Conservation (phyloP, 2,888 invertebrate species). For the Campopleginae sp. region DNA sequence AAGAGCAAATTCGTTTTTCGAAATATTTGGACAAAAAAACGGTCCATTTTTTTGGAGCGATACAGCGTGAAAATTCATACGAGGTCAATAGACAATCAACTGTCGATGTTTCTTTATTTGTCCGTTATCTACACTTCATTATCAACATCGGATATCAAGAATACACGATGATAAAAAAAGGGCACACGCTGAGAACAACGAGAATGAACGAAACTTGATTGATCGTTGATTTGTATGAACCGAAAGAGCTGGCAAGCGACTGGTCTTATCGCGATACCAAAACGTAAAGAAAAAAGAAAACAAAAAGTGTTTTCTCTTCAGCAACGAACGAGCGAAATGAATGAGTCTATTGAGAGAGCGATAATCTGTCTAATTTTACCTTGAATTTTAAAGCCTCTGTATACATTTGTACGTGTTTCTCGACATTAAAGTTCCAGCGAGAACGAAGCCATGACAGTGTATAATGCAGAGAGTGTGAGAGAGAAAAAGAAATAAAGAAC, state of each 20-base stretch:
- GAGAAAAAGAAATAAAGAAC: conserved; percentile 10
- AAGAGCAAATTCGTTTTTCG: not conserved
- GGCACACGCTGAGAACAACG: not conserved
- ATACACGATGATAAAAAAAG: conserved; percentile 17
- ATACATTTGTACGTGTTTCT: conserved; percentile 8
- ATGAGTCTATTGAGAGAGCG: conserved; percentile 30
- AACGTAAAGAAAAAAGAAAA: not conserved
- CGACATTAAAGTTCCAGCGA: conserved; percentile 27
- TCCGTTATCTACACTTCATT: conserved; percentile 13
- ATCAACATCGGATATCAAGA: conserved; percentile 50
- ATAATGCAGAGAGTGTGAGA: conserved; percentile 5
- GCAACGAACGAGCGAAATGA: conserved; percentile 2
- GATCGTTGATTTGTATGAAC: not conserved
- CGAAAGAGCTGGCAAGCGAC: not conserved
- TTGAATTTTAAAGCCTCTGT: conserved; percentile 17
- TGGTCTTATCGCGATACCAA: conserved; percentile 1
- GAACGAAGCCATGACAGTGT: conserved; percentile 50
- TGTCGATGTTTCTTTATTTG: conserved; percentile 15
- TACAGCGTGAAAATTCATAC: not conserved
- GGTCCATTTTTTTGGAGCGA: not conserved
- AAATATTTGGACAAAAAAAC: not conserved
- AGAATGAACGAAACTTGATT: conserved; percentile 23
- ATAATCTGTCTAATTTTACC: conserved; percentile 26
- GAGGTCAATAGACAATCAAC: conserved; percentile 19
- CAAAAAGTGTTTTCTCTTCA: conserved; percentile 11